Evolutionary conservation across 2,113 vertebrate species (phyloP).

Genomic region (Alexandromys fortis): DNA sequence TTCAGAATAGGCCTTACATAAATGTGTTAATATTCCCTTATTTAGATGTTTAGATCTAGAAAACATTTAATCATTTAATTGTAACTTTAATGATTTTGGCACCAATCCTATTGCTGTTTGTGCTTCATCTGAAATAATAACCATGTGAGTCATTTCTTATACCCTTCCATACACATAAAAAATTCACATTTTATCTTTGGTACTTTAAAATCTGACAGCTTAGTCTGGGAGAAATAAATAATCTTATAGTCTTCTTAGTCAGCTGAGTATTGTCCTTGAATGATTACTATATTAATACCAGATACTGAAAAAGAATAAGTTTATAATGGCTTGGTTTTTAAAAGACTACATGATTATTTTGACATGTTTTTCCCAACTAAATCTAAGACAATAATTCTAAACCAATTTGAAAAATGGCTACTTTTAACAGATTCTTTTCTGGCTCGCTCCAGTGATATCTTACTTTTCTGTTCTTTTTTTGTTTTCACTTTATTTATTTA

Average conservation of each 20-base stretch:
- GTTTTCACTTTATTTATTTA: background rate
- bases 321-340: background rate
- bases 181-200: background rate
- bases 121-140: background rate
- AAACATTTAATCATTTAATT: constrained; percentile 25
- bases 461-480: background rate
- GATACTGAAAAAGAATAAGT: constrained; percentile 3
- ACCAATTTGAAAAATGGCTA: background rate
- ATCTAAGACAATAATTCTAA: background rate
- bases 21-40: background rate
- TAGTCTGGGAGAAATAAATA: constrained; percentile 28
- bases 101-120: constrained; percentile 24
- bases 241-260: background rate
- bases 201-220: background rate
- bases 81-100: background rate
- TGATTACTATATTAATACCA: background rate
- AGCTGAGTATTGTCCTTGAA: background rate
- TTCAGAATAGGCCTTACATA: background rate
- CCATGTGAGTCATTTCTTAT: constrained; percentile 33
- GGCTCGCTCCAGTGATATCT: background rate
- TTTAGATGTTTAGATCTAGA: background rate
- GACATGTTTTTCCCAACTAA: background rate
- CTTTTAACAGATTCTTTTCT: background rate
- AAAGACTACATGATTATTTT: constrained; percentile 1
- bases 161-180: background rate